phyloP scores from a whole-genome alignment of 2,113 vertebrate species.

The Corythoichthys haematopterus region DNA sequence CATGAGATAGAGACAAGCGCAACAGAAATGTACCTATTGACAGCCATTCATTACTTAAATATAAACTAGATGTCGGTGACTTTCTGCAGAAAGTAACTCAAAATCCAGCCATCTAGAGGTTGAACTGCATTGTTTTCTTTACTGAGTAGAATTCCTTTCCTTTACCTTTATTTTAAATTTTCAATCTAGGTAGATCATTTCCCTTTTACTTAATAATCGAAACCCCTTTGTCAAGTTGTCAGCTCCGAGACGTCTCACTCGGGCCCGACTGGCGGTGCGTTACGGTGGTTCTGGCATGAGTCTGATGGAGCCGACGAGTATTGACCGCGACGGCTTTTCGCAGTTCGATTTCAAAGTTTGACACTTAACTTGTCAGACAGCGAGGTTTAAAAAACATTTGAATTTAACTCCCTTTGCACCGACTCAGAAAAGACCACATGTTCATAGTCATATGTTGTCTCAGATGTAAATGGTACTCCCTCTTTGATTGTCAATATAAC shows the following conservation, averaged over 20 bases:
- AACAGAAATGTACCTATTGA: too few species aligned
- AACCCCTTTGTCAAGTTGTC: conserved; percentile 32
- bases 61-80: too few species aligned
- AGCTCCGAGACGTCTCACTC: conserved; percentile 33
- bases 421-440: conserved; percentile 17
- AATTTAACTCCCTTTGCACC: neutral
- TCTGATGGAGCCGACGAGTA: neutral
- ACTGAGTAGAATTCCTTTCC: neutral
- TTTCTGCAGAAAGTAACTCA: too few species aligned
- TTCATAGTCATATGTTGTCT: conserved; percentile 8
- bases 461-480: conserved; percentile 13
- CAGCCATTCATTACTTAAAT: too few species aligned
- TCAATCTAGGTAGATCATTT: conserved; percentile 2
- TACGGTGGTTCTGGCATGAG: conserved; percentile 18
- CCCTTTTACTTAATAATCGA: conserved; percentile 19
- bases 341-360: neutral
- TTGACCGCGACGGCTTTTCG: neutral
- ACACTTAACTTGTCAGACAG: neutral
- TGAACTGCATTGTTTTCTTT: neutral
- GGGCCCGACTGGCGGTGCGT: neutral
- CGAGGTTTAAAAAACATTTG: neutral
- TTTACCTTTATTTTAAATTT: neutral
- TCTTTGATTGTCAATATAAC: conserved; percentile 52
- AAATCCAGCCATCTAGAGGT: neutral
- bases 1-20: too few species aligned